Evolutionary conservation across 2,888 invertebrate species (phyloP).

Genomic region (Fabriciana adippe): DNA sequence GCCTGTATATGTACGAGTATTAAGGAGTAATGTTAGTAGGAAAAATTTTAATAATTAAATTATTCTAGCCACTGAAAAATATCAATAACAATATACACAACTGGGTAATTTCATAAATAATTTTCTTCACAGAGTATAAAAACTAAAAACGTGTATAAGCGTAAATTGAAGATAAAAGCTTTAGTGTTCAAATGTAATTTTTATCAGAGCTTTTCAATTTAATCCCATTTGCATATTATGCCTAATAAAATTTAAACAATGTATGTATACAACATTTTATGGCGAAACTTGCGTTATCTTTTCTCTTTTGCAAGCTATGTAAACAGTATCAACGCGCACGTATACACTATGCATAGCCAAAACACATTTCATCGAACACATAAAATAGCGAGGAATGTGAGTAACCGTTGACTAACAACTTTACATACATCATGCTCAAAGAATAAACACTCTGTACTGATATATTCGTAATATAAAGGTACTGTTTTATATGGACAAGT

Average conservation of each 20-base stretch:
- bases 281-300: neutral
- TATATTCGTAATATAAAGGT: neutral
- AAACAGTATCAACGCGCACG: slow-evolving; percentile 5
- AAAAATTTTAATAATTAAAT: too few species aligned
- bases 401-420: slow-evolving; percentile 13
- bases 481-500: neutral
- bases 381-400: slow-evolving; percentile 7
- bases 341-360: neutral
- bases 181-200: too few species aligned
- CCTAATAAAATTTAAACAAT: neutral
- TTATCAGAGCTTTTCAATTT: too few species aligned
- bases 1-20: too few species aligned
- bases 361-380: slow-evolving; percentile 9
- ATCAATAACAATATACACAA: too few species aligned
- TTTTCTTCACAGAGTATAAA: neutral
- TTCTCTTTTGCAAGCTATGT: neutral
- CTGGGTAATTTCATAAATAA: neutral
- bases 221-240: too few species aligned
- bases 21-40: too few species aligned
- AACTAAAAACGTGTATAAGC: neutral
- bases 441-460: slow-evolving; percentile 7
- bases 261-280: neutral
- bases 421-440: slow-evolving; percentile 10
- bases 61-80: too few species aligned
- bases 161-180: neutral